Evolutionary conservation across 2,797 vertebrate genomes (phyloP).

Genomic region (Spheniscus humboldti): DNA sequence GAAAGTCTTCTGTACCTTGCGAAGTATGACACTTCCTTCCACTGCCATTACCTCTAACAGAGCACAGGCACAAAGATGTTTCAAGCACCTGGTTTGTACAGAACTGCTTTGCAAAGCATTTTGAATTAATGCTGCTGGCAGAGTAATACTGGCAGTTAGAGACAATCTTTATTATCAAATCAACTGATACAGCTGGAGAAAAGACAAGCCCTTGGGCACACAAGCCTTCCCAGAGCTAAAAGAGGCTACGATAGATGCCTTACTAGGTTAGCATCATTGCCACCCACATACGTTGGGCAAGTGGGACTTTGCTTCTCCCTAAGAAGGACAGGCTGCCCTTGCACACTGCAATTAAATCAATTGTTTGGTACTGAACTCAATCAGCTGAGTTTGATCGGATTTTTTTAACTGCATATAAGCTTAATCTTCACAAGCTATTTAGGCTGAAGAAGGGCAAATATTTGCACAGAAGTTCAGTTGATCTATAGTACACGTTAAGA

Average conservation of each 20-base stretch:
- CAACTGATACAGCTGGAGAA: neutral
- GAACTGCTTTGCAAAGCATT: neutral
- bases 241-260: neutral
- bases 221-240: neutral
- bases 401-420: neutral
- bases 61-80: neutral
- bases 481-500: neutral
- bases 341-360: neutral
- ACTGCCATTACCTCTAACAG: neutral
- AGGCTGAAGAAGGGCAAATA: neutral
- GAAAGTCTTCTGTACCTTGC: neutral
- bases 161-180: neutral
- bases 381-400: neutral
- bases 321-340: neutral
- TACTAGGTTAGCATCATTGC: neutral
- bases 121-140: neutral
- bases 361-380: neutral
- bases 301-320: neutral
- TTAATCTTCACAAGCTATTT: neutral
- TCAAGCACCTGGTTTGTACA: neutral
- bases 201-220: neutral
- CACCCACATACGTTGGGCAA: neutral
- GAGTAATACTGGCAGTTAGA: neutral
- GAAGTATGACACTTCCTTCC: neutral
- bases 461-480: neutral